Percentiles rank a stretch among this genome's conserved stretches.
These are phyloP conservation scores for Hermaeophaga mercurialis DNA, from an alignment of 2,888 invertebrate species.

Conservation along the genomic window DNA sequence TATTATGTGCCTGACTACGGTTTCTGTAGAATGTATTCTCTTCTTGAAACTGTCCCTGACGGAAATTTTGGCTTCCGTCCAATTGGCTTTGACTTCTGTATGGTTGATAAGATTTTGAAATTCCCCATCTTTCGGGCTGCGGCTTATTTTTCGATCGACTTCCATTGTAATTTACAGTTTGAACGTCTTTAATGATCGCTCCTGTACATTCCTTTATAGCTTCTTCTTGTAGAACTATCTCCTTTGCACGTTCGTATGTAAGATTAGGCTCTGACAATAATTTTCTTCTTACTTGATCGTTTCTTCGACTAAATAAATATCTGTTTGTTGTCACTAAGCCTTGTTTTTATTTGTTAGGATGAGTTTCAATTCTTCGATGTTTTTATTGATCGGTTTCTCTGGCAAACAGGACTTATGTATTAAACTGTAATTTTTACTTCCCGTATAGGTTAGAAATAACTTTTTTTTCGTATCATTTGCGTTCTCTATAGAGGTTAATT, in stretches of 20 bases:
- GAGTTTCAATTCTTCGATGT: neutral
- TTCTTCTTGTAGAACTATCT: neutral
- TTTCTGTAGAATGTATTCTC: too few relatives aligned
- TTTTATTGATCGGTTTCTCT: neutral
- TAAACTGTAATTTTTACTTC: neutral
- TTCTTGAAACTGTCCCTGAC: too few relatives aligned
- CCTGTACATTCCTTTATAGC: neutral
- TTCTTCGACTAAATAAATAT: slow-evolving; percentile 11
- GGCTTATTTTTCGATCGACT: too few relatives aligned
- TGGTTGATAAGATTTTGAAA: too few relatives aligned
- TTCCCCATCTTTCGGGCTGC: too few relatives aligned
- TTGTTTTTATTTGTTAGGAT: neutral
- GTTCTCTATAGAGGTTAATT: neutral
- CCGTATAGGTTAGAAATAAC: neutral
- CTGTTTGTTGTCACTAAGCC: slow-evolving; percentile 11
- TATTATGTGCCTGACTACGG: too few relatives aligned
- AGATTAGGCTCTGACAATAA: neutral
- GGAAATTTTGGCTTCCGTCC: too few relatives aligned
- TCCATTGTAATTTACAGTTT: too few relatives aligned
- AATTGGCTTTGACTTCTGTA: too few relatives aligned
- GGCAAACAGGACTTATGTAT: neutral
- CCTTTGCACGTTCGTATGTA: neutral
- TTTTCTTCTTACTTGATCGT: neutral
- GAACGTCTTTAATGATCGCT: neutral
- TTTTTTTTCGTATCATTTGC: neutral